Base-by-base conservation (phyloP, 2,113 vertebrate genomes). In the Rhinoderma darwinii region DNA sequence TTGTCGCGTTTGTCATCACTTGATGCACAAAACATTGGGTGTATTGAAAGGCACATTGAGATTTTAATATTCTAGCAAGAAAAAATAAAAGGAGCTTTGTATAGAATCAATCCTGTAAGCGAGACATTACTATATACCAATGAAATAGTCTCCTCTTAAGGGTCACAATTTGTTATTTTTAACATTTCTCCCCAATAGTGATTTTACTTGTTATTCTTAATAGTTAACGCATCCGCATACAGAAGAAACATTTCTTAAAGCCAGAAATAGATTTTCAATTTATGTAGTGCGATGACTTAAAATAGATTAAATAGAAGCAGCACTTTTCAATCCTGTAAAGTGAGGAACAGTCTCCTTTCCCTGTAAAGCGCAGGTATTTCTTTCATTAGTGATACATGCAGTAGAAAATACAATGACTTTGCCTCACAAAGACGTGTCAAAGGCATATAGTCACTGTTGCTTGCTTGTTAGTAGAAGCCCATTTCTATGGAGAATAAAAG, bases 341-440 rank as follows among this genome's bases (percentile, higher is more conserved):
- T 54, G 27, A 70, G 30, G 63, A 20, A 47, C 50, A 74, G 43
- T 75, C 39, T 82, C 17, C 54, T 75, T 87, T 63, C 56, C 86
- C 44, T 75, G 47, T 17, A 82, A 61, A 87, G 79, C 86, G 63
- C 51, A 50, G 79, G 78, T 82, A 51, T 86, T 63, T 81, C 70
- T 87, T 87, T 87, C 56, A 87, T 82, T 82, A 87, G 79, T 35
- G 51, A 82, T 51, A 82, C 68, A 87, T 87, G 43, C 68, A 82
- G 79, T 54, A 47, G 79, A 66, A 75, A 82, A 87, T 47, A 87
- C 86, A 87, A 87, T 87, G 68, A 87, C 86, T 87, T 44, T 87
- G 39, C 10, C 79, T 74, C 61, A 82, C 86, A 87, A 87, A 82
- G 86, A 82, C 50, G 41, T 87, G 86, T 82, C 86, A 87, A 87